Base-by-base conservation (phyloP, 2,888 invertebrate genomes). In the Himalopsyche japonica region DNA sequence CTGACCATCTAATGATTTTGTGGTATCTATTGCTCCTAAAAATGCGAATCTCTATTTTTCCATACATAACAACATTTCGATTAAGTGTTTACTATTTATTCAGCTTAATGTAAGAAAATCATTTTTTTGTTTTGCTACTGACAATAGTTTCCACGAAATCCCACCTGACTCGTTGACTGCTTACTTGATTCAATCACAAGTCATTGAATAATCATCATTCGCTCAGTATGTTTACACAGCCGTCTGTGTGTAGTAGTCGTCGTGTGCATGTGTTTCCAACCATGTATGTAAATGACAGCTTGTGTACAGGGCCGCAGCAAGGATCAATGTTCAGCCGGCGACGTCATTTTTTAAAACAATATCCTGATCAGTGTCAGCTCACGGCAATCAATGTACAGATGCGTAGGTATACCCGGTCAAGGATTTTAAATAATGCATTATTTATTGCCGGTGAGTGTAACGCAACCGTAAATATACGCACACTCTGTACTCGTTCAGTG, bases 111-210 rank as follows among this genome's bases (percentile, higher is more conserved):
- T 43, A 15, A 15, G 43, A 15, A 43, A 43, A 43, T 43, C 43
- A 37, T 37, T 43, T 43, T 43, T 43, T 15, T n/a, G n/a, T 43
- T 43, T 15, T 43, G 1, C 4, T 15, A 30, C 27, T 3, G 12
- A 70, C 27, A 70, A 70, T 30, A 70, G 70, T 70, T 70, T 70
- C 70, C 27, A 70, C 27, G 20, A 70, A 70, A 30, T 70, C 70
- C 70, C 24, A 70, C 24, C 70, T 70, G 6, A 70, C 70, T 70
- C 70, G 20, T 15, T 57, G 20, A 27, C 27, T 70, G 70, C 70
- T 70, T 70, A 70, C 70, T 70, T 70, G 70, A 70, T 70, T 70
- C 70, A 70, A 70, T 70, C 70, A 70, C 70, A 70, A 70, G 70
- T 70, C 70, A 70, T 70, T 70, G 70, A 70, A 70, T 70, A 70